These are phyloP conservation scores for Sphecodes monilicornis DNA, from an alignment of 2,888 invertebrate genomes.

Conservation along the genomic window DNA sequence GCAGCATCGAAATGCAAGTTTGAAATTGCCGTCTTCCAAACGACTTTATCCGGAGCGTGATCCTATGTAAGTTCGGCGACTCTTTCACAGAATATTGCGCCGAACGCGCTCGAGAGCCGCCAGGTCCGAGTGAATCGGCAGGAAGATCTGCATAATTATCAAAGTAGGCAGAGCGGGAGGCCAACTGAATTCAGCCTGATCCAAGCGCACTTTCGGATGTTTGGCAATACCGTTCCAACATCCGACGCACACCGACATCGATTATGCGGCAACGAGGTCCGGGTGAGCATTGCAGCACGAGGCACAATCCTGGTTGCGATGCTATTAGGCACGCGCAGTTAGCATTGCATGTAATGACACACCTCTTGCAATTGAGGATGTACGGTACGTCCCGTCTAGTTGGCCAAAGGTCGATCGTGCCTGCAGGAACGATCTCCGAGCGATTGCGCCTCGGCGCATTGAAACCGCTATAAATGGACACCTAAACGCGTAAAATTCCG, in stretches of 20 bases:
- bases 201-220: slow-evolving; percentile 39
- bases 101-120: not conserved
- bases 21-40: not conserved
- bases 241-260: slow-evolving; percentile 68
- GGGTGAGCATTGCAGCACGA: slow-evolving; percentile 64
- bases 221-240: slow-evolving; percentile 50
- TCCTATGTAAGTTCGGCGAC: not conserved
- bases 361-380: slow-evolving; percentile 72
- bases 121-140: not conserved
- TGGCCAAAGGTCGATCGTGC: slow-evolving; percentile 72
- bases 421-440: slow-evolving; percentile 42
- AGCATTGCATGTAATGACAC: slow-evolving; percentile 76
- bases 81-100: not conserved
- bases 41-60: not conserved
- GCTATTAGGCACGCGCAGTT: slow-evolving; percentile 76
- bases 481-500: slow-evolving; percentile 38
- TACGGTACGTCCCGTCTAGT: slow-evolving; percentile 69
- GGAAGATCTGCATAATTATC: not conserved
- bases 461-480: slow-evolving; percentile 45
- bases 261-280: slow-evolving; percentile 68
- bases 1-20: not conserved
- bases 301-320: slow-evolving; percentile 63
- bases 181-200: slow-evolving; percentile 19
- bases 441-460: slow-evolving; percentile 47
- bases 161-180: not conserved